A percentile compares a stretch with the other conserved stretches of the same genome.
Evolutionary conservation across 2,888 invertebrate species (phyloP).

Genomic region (Phortica okadai): DNA sequence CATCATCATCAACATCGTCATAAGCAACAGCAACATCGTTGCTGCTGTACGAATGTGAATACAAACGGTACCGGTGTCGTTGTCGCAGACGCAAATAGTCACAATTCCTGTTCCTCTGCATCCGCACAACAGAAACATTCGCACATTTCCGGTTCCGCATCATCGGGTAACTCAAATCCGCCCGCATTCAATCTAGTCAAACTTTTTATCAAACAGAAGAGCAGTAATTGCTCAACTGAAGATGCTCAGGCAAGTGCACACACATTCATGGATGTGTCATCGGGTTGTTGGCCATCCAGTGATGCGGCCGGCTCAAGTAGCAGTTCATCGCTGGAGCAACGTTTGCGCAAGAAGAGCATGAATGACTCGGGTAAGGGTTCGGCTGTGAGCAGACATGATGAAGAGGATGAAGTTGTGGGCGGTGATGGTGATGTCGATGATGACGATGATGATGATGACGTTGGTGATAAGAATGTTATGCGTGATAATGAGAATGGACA

Average conservation of each 20-base stretch:
- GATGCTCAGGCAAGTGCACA: constrained; percentile 68
- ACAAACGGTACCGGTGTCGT: constrained; percentile 15
- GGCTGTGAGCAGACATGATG: constrained; percentile 75
- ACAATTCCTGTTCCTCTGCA: constrained; percentile 58
- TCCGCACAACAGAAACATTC: constrained; percentile 46
- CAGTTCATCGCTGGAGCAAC: constrained; percentile 74
- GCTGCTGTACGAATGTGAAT: constrained; percentile 46
- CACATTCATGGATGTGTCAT: constrained; percentile 86
- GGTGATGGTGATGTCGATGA: constrained; percentile 44
- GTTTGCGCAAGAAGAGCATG: constrained; percentile 76
- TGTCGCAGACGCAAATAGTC: constrained; percentile 51
- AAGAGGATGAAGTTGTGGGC: constrained; percentile 74
- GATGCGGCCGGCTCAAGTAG: constrained; percentile 73
- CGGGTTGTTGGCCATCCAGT: constrained; percentile 85
- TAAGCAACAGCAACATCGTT: constrained; percentile 53
- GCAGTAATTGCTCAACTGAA: constrained; percentile 83
- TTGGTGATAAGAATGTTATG: constrained; percentile 7
- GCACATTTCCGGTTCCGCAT: constrained; percentile 71
- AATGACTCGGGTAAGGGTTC: constrained; percentile 77
- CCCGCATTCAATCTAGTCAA: constrained; percentile 89
- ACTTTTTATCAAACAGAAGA: constrained; percentile 93
- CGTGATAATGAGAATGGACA: constrained; percentile 34
- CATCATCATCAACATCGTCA: constrained; percentile 41
- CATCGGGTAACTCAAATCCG: constrained; percentile 78
- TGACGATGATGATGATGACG: constrained; percentile 15